phyloP scores from a whole-genome alignment of 1,140 invertebrate species.

The Scaptomyza montana region DNA sequence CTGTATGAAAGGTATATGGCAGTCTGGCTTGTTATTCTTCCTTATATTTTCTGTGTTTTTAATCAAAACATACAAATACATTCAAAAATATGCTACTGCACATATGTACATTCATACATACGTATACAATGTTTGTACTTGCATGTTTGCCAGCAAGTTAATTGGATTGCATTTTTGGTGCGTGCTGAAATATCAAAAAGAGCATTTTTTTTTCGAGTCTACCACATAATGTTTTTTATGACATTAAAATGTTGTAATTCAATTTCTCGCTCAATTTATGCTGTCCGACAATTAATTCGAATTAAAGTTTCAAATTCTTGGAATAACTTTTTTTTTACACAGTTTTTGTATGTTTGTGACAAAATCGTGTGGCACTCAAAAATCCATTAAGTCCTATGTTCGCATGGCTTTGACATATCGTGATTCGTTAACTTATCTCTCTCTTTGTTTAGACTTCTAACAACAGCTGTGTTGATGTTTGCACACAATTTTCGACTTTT shows the following conservation, averaged over 20 bases:
- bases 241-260: not conserved
- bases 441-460: slow-evolving; percentile 17
- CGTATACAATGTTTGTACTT: too few species aligned
- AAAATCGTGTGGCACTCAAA: slow-evolving; percentile 46
- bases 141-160: slow-evolving; percentile 1
- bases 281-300: not conserved
- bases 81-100: too few species aligned
- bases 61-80: not conserved
- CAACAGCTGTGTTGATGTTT: not conserved
- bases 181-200: slow-evolving; percentile 12
- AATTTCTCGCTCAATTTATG: not conserved
- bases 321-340: not conserved
- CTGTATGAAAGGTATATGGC: not conserved
- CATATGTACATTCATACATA: too few species aligned
- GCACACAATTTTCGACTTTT: slow-evolving; percentile 4
- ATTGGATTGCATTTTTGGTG: slow-evolving; percentile 21
- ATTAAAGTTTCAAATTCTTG: not conserved
- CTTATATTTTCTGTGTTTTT: not conserved
- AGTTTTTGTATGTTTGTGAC: not conserved
- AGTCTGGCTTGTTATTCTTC: not conserved
- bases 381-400: slow-evolving; percentile 56
- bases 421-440: not conserved
- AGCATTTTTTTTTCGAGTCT: not conserved
- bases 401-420: not conserved
- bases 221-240: not conserved